Base-by-base conservation (phyloP, 1,140 invertebrate species). In the Rhagoletis zephyria region DNA sequence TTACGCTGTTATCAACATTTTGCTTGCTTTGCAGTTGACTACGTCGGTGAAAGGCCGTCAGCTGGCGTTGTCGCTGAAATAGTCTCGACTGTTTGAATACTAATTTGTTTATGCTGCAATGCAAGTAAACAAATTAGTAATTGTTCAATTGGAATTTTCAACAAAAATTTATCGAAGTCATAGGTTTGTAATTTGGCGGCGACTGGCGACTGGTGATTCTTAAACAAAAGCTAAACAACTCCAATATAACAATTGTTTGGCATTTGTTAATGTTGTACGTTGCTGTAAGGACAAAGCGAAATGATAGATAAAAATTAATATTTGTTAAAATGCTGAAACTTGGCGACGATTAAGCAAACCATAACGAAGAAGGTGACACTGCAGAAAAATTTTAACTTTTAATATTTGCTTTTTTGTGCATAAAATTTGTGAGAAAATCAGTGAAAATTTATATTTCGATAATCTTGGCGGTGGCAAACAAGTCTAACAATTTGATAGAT, bases 1-100 rank as follows among this genome's bases (percentile, higher is more conserved):
- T 63, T 63, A 63, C 61, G 61, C 61, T 63, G 61, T 63, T 63
- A 63, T 63, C 61, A 63, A 63, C 61, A 63, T 63, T n/a, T 4
- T 4, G 61, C 2, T 14, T 63, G 12, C 9, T 7, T 63, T 63
- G 61, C n/a, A 63, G 12, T 63, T 63, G n/a, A n/a, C 16, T 14
- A 14, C 61, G 61, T n/a, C 61, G 61, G 12, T 63, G 61, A 63
- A 63, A 63, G 61, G 10, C 61, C 61, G 61, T 63, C 61, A 63
- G 61, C 61, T 63, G 61, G 61, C 61, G 61, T 63, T 63, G 12
- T 63, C 10, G 51, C 51, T 56, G 51, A 5, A 56, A 10, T 7
- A 56, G 7, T 63, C 9, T n/a, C 16, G 61, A 14, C 61, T 63
- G 61, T 14, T 63, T 63, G 12, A 16, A 7, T 16, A 63, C 61